A percentile compares a stretch with the other conserved stretches of the same genome.
Conservation (phyloP, 2,888 invertebrate species). For the Lissonota sp. region DNA sequence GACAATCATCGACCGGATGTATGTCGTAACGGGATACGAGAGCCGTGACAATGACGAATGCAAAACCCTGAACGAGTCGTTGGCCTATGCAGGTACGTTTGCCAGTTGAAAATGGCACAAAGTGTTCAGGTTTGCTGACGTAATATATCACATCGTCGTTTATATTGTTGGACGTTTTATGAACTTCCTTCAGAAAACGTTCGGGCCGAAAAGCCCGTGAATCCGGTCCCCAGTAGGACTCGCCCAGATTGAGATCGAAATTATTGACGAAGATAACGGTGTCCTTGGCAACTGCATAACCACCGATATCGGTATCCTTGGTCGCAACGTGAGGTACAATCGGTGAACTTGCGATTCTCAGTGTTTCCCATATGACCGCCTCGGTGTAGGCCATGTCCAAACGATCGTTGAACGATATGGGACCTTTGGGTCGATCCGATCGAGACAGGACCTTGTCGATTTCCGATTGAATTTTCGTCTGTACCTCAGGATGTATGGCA, state of each 20-base stretch:
- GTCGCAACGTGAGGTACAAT: slow-evolving; percentile 96
- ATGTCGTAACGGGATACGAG: slow-evolving; percentile 90
- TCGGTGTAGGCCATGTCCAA: slow-evolving; percentile 91
- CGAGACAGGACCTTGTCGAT: slow-evolving; percentile 84
- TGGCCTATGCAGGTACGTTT: slow-evolving; percentile 95
- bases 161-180: slow-evolving; percentile 72
- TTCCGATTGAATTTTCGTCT: slow-evolving; percentile 88
- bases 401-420: slow-evolving; percentile 88
- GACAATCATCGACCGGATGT: slow-evolving; percentile 84
- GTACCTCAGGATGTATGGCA: slow-evolving; percentile 88
- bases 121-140: slow-evolving; percentile 88
- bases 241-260: slow-evolving; percentile 90
- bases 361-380: slow-evolving; percentile 91
- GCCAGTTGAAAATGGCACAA: slow-evolving; percentile 94
- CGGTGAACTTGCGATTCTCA: slow-evolving; percentile 92
- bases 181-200: slow-evolving; percentile 87
- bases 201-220: slow-evolving; percentile 89
- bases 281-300: slow-evolving; percentile 90
- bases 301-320: slow-evolving; percentile 89
- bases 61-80: slow-evolving; percentile 90
- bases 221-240: slow-evolving; percentile 90
- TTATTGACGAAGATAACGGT: slow-evolving; percentile 94
- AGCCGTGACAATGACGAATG: slow-evolving; percentile 90
- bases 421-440: slow-evolving; percentile 84
- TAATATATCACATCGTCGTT: neutral